Base-by-base conservation (phyloP, 2,888 invertebrate species). In the Thera obeliscata region DNA sequence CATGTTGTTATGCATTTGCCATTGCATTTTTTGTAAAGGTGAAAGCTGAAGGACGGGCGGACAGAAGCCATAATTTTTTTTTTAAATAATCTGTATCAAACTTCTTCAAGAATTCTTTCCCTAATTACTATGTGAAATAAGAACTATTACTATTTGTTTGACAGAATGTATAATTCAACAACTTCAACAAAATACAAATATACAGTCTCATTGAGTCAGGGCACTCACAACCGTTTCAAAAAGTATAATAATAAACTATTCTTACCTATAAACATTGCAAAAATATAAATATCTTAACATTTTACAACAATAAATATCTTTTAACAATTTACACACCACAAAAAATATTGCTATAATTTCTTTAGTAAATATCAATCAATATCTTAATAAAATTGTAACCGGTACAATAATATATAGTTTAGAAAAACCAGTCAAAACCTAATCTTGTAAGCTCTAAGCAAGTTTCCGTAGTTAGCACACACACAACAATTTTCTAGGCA, bases 121-220 rank as follows among this genome's bases (percentile, higher is more conserved):
- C 38, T 38, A 38, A 38, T 38, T 38, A 38, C 2, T 41, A 41
- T 6, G 7, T 4, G 5, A 41, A 52, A 33, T 33, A 52, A 33
- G 2, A 52, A 52, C 12, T 0, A 38, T 3, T 56, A 56, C 8
- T 3, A 6, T n/a, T 46, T n/a, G 58, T 2, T n/a, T 55, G 43
- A 38, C 69, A 68, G 76, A 78, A 77, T 73, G 70, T 78, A 83
- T 87, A 85, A 87, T 85, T 86, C 76, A 89, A 88, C 85, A 87
- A 85, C 71, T 77, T 77, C 82, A 81, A 81, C 75, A 69, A 6
- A 52, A 65, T 76, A 77, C 71, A 76, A 76, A 76, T 64, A 81
- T 79, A 90, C 88, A 91, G 88, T 90, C 87, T 89, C 79, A 78
- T 38, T 74, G 78, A 76, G 75, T 76, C 66, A 80, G 84, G 81